These are phyloP conservation scores for Parasteatoda tepidariorum DNA, from an alignment of 1,140 invertebrate genomes.

Conservation along the genomic window DNA sequence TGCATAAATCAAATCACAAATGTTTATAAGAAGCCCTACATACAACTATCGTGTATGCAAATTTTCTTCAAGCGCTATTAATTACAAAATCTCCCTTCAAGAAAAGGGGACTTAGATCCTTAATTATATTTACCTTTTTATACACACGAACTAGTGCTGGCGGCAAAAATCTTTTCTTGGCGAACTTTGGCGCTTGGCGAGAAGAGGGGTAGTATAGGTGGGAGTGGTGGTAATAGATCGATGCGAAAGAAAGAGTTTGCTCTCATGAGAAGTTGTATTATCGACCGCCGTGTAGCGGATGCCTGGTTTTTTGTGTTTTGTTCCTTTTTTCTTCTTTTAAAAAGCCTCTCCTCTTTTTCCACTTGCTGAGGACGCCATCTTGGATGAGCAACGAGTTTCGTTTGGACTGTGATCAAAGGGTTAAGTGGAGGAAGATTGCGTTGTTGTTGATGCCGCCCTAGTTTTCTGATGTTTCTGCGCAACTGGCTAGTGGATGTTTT, in stretches of 20 bases:
- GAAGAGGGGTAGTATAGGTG: not conserved
- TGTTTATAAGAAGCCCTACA: too few species aligned
- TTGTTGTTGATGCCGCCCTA: slow-evolving; percentile 24
- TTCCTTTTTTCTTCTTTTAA: slow-evolving; percentile 54
- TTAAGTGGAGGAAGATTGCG: slow-evolving; percentile 38
- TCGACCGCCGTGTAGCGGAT: slow-evolving; percentile 38
- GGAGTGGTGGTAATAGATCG: slow-evolving; percentile 8
- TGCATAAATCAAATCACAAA: too few species aligned
- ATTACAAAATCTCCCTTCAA: not conserved
- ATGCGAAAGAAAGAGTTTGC: slow-evolving; percentile 44
- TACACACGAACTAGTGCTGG: slow-evolving; percentile 32
- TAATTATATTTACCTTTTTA: slow-evolving; percentile 35
- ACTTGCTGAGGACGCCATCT: slow-evolving; percentile 50
- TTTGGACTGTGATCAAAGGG: slow-evolving; percentile 55
- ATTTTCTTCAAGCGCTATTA: not conserved
- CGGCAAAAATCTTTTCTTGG: slow-evolving; percentile 20
- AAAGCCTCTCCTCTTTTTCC: slow-evolving; percentile 59
- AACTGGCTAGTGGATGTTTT: not conserved
- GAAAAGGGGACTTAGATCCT: not conserved
- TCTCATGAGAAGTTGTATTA: slow-evolving; percentile 45
- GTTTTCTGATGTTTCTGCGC: slow-evolving; percentile 32
- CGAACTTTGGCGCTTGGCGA: slow-evolving; percentile 7
- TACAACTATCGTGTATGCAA: not conserved
- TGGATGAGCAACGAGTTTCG: slow-evolving; percentile 51
- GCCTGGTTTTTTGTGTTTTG: slow-evolving; percentile 51